phyloP scores from a whole-genome alignment of 2,888 invertebrate species.

The Linnaemya vulpina region DNA sequence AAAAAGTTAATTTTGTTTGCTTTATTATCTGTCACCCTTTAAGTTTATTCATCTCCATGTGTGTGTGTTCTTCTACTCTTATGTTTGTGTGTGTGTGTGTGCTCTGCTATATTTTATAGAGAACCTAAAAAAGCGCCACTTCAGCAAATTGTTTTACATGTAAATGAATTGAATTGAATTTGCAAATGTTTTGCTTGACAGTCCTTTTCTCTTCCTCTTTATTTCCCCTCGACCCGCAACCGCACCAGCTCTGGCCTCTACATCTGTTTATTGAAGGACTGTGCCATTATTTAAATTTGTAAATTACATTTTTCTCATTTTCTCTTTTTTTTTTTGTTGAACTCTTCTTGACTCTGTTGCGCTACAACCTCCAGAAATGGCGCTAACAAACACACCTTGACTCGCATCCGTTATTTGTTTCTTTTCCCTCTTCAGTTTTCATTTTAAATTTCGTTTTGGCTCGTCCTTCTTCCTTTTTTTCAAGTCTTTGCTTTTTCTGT shows the following conservation, averaged over 20 bases:
- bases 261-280: background rate
- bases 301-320: slow-evolving; percentile 2
- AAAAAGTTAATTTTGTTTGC: too few relatives aligned
- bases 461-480: background rate
- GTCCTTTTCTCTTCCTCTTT: too few relatives aligned
- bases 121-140: too few relatives aligned
- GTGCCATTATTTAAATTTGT: background rate
- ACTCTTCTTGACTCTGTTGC: background rate
- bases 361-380: background rate
- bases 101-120: too few relatives aligned
- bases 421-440: background rate
- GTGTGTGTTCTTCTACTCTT: too few relatives aligned
- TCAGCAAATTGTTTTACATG: too few relatives aligned
- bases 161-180: too few relatives aligned
- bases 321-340: background rate
- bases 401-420: slow-evolving; percentile 50
- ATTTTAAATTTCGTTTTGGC: background rate
- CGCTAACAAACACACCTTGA: slow-evolving; percentile 15
- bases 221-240: too few relatives aligned
- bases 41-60: too few relatives aligned
- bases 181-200: too few relatives aligned
- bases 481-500: slow-evolving; percentile 4
- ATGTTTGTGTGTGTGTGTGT: too few relatives aligned
- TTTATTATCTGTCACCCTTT: too few relatives aligned
- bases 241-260: background rate